Conservation (phyloP, 2,888 invertebrate species). For the Diaphora mendica region DNA sequence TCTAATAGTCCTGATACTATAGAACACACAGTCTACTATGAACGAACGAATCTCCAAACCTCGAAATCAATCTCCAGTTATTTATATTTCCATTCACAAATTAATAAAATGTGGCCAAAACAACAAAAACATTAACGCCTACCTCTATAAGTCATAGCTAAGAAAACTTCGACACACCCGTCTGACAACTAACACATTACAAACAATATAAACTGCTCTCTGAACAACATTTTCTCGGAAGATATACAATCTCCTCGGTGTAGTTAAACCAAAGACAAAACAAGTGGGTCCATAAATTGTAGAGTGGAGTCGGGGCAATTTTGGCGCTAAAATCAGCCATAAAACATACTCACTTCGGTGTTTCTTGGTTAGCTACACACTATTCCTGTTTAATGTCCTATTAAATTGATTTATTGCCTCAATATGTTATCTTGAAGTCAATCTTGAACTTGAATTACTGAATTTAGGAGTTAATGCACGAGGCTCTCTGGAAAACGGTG, state of each 20-base stretch:
- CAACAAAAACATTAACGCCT: slow-evolving; percentile 1
- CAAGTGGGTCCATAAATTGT: slow-evolving; percentile 53
- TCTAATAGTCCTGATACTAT: background rate
- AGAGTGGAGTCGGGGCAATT: slow-evolving; percentile 43
- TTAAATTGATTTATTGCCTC: slow-evolving; percentile 17
- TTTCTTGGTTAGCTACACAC: slow-evolving; percentile 18
- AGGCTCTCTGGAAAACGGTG: background rate
- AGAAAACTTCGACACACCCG: slow-evolving; percentile 36
- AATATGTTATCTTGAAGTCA: background rate
- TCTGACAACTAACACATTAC: slow-evolving; percentile 45
- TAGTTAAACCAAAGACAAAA: slow-evolving; percentile 55
- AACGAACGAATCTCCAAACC: background rate
- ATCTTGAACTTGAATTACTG: slow-evolving; percentile 4
- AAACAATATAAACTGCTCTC: slow-evolving; percentile 48
- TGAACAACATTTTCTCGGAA: slow-evolving; percentile 47
- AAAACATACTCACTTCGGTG: slow-evolving; percentile 34
- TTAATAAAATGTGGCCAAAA: background rate
- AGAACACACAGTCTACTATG: background rate
- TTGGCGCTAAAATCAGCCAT: slow-evolving; percentile 47
- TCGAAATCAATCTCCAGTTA: background rate
- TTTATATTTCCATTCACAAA: background rate
- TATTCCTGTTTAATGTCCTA: slow-evolving; percentile 22
- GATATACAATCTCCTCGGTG: slow-evolving; percentile 54
- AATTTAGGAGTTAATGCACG: background rate
- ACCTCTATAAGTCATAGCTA: slow-evolving; percentile 38